These are phyloP conservation scores for Hirtodrosophila confusa DNA, from an alignment of 2,888 invertebrate species.

Conservation along the genomic window DNA sequence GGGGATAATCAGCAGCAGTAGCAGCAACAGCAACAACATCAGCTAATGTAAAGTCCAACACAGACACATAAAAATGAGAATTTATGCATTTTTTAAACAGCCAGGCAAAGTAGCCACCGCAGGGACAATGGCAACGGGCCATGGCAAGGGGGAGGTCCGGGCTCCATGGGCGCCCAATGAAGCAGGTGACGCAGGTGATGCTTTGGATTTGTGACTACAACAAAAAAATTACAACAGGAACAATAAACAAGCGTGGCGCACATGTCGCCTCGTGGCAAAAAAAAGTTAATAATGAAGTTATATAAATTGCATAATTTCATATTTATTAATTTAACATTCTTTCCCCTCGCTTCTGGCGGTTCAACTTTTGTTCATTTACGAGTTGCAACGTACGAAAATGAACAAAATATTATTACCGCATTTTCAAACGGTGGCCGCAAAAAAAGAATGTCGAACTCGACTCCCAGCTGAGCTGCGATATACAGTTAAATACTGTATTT, in stretches of 20 bases:
- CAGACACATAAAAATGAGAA: constrained; percentile 75
- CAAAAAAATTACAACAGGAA: constrained; percentile 41
- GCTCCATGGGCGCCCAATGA: constrained; percentile 23
- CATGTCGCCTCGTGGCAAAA: constrained; percentile 44
- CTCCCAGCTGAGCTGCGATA: background rate
- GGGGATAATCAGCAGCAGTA: constrained; percentile 65
- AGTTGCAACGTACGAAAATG: constrained; percentile 6
- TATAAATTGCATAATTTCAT: constrained; percentile 67
- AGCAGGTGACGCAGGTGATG: constrained; percentile 73
- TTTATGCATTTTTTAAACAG: constrained; percentile 69
- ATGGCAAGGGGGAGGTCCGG: constrained; percentile 9
- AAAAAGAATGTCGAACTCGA: constrained; percentile 32
- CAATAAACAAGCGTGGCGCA: constrained; percentile 54
- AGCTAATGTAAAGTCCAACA: constrained; percentile 73
- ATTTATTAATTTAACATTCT: constrained; percentile 63
- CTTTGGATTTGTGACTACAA: constrained; percentile 64
- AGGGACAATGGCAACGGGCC: constrained; percentile 26
- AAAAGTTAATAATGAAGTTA: constrained; percentile 74
- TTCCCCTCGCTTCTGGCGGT: constrained; percentile 11
- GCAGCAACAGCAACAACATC: constrained; percentile 16
- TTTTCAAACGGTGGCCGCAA: constrained; percentile 46
- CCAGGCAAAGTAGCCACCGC: constrained; percentile 56
- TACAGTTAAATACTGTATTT: constrained; percentile 32
- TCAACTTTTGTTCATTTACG: constrained; percentile 35
- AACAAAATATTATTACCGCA: constrained; percentile 32